Conservation (phyloP, 2,888 invertebrate genomes). For the Chloroclystis v-ata region DNA sequence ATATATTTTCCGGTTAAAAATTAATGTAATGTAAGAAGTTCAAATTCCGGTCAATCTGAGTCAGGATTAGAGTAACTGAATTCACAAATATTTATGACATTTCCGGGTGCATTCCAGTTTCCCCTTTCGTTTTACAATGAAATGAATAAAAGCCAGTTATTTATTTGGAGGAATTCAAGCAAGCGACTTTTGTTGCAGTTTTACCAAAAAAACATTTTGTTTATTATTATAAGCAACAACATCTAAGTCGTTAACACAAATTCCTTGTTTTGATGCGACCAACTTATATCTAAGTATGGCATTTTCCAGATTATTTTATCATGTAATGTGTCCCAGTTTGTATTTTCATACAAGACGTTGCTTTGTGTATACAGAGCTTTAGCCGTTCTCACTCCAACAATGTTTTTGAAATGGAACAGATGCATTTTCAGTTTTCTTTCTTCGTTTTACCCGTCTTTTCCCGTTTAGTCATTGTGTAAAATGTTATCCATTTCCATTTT, state of each 20-base stretch:
- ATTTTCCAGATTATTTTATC: no score
- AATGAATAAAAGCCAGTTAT: slow-evolving; percentile 2
- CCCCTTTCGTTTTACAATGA: slow-evolving; percentile 15
- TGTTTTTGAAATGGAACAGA: slow-evolving; percentile 16
- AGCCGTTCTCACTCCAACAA: slow-evolving; percentile 7
- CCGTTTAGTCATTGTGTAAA: slow-evolving; percentile 22
- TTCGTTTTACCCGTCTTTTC: slow-evolving; percentile 6
- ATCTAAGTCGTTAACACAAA: no score
- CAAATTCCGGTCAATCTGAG: slow-evolving; percentile 16
- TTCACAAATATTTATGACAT: slow-evolving; percentile 23
- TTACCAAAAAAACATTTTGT: no score
- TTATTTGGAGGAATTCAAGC: background rate
- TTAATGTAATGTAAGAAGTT: slow-evolving; percentile 5
- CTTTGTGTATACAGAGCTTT: slow-evolving; percentile 8
- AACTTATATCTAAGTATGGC: no score
- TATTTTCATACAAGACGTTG: no score
- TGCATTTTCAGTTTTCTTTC: slow-evolving; percentile 8
- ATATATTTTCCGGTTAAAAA: no score
- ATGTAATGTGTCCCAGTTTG: no score
- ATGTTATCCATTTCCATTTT: slow-evolving; percentile 15
- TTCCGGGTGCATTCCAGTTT: slow-evolving; percentile 24
- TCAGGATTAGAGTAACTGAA: slow-evolving; percentile 15
- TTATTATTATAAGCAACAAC: no score
- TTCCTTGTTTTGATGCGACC: no score
- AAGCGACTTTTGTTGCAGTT: background rate